A percentile compares a stretch with the other conserved stretches of the same genome.
phyloP scores from a whole-genome alignment of 2,113 vertebrate genomes.

The Telmatochromis sp. region DNA sequence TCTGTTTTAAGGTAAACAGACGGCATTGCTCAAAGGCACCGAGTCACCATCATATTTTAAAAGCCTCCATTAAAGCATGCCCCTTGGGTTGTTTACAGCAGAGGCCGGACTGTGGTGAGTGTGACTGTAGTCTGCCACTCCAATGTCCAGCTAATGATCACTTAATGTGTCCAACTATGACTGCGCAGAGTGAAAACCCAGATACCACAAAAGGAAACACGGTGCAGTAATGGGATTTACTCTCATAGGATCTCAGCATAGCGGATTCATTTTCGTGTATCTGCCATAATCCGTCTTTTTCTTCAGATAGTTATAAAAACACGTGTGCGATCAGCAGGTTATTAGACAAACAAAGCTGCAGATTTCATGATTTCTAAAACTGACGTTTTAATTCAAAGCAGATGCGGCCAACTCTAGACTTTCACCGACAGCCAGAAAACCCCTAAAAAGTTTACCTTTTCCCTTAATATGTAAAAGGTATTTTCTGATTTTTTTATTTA shows the following conservation, averaged over 20 bases:
- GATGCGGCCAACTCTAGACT: neutral
- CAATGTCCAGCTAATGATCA: conserved; percentile 52
- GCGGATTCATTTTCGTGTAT: neutral
- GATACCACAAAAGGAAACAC: conserved; percentile 12
- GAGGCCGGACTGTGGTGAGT: conserved; percentile 45
- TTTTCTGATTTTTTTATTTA: neutral
- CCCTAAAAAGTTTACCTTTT: neutral
- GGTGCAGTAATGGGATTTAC: neutral
- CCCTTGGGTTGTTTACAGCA: conserved; percentile 58
- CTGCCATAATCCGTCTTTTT: neutral
- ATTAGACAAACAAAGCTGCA: neutral
- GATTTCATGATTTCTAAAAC: neutral
- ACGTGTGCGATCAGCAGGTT: neutral
- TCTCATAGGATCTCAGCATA: neutral
- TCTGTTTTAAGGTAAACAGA: conserved; percentile 71
- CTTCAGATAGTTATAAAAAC: neutral
- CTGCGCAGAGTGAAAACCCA: neutral
- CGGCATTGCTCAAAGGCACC: conserved; percentile 40
- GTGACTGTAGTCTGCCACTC: conserved; percentile 57
- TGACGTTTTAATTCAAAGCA: neutral
- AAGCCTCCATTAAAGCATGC: conserved; percentile 61
- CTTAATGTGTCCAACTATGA: conserved; percentile 24
- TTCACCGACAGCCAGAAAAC: neutral
- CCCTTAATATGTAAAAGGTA: neutral
- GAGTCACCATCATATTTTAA: conserved; percentile 52